Evolutionary conservation across 2,797 vertebrate genomes (phyloP).

Genomic region (Aphelocoma californica): DNA sequence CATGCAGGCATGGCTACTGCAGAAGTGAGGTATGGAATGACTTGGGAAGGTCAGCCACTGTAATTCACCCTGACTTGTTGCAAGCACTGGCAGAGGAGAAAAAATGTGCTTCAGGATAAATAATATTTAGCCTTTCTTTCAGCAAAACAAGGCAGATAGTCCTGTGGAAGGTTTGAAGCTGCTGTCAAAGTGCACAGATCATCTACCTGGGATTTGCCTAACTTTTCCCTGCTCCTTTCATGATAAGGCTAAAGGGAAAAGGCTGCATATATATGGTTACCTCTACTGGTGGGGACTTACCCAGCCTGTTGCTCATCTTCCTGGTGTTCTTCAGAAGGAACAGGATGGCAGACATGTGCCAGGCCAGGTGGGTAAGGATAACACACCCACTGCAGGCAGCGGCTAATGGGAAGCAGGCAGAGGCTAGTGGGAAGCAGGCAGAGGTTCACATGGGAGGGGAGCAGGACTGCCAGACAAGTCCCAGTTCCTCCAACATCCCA

Average conservation of each 20-base stretch:
- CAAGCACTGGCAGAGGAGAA: not conserved
- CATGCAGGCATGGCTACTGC: rapidly evolving
- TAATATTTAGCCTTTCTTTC: not conserved
- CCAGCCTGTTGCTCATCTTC: not conserved
- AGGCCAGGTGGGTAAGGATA: not conserved
- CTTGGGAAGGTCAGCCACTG: not conserved
- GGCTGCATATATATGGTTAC: not conserved
- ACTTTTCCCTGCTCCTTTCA: not conserved
- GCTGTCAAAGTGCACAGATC: not conserved
- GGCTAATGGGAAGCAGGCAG: rapidly evolving
- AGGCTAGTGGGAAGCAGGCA: not conserved
- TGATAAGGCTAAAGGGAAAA: not conserved
- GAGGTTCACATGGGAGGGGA: not conserved
- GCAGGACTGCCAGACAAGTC: not conserved
- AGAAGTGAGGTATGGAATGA: not conserved
- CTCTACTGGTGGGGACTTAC: not conserved
- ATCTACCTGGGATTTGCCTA: not conserved
- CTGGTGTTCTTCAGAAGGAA: not conserved
- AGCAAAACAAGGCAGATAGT: not conserved
- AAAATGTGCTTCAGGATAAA: not conserved
- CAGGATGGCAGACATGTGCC: not conserved
- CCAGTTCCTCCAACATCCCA: not conserved
- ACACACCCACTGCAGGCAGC: not conserved
- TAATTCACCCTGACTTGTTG: not conserved
- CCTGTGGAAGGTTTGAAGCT: not conserved